These are phyloP conservation scores for Ranitomeya variabilis DNA, from an alignment of 2,113 vertebrate genomes.

Conservation along the genomic window DNA sequence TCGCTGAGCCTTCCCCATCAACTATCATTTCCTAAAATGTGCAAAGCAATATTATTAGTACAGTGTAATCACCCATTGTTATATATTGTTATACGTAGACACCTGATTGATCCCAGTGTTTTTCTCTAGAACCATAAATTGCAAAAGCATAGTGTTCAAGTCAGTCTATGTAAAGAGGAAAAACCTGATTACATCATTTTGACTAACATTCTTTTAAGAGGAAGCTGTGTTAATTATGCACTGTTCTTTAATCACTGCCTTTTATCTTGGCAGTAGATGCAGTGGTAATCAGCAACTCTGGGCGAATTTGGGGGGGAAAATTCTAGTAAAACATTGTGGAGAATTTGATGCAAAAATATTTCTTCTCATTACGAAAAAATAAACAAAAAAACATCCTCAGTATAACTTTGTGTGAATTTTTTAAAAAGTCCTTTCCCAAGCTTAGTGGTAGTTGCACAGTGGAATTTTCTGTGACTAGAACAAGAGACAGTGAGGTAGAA, in stretches of 20 bases:
- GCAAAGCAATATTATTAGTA: background rate
- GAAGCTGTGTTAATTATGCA: background rate
- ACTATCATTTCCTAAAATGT: background rate
- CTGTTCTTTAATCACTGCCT: background rate
- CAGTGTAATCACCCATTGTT: background rate
- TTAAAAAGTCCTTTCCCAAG: background rate
- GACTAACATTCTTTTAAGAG: background rate
- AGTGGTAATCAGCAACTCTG: background rate
- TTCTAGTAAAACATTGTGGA: background rate
- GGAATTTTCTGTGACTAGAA: background rate
- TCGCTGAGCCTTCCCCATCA: background rate
- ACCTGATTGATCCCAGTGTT: background rate
- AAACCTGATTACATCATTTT: background rate
- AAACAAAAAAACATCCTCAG: too few relatives aligned
- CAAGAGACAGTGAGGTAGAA: too few relatives aligned
- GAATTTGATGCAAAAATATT: background rate
- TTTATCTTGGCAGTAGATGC: background rate
- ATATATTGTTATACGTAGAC: background rate
- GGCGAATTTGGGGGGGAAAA: background rate
- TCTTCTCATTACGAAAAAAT: background rate
- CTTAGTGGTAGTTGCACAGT: background rate
- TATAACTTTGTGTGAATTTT: too few relatives aligned
- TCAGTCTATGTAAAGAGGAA: background rate
- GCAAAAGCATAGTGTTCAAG: background rate
- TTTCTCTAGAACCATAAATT: background rate